Evolutionary conservation across 1,140 invertebrate genomes (phyloP), one percentile per base, ranked within the genome.

Genomic region (Diuraphis noxia): DNA sequence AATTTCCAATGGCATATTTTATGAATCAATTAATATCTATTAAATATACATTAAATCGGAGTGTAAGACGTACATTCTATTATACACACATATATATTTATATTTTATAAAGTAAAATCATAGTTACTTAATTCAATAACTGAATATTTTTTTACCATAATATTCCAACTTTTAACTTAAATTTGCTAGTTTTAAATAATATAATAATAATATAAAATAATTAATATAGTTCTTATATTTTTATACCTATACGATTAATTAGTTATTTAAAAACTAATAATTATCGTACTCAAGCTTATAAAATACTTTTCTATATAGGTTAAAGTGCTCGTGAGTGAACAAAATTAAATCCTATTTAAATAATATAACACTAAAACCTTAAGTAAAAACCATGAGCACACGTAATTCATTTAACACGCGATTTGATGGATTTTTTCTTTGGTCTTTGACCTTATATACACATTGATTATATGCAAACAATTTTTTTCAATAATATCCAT

Each of bases 261-360:
- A n/a, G 34, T 85, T 85, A 85, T 46, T 43, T 84, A 43, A n/a
- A 43, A 84, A 43, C 23, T 19, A n/a, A 19, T 85, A 49, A 49
- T 49, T 34, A 86, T 86, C 36, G 49, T 49, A 49, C 30, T 49
- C 4, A 34, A 46, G 19, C 23, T 38, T 52, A 86, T 52, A 21
- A 52, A 86, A 86, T 86, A 86, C 19, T 49, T 88, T 88, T 40
- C 17, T 88, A 63, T 40, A 7, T 63, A 63, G 36, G 49, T 88
- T 88, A 38, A 63, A 63, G 85, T 86, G 49, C 86, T 88, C 49
- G 86, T 63, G 36, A 63, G 86, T 8, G 36, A 88, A 87, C 46
- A 56, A 88, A 40, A 88, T 63, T 40, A 88, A 88, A 88, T 88
- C 86, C 34, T 87, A 87, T 87, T 87, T 56, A 56, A 87, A 63